These are phyloP conservation scores for Halcyon senegalensis DNA, from an alignment of 2,113 vertebrate species.

Conservation along the genomic window DNA sequence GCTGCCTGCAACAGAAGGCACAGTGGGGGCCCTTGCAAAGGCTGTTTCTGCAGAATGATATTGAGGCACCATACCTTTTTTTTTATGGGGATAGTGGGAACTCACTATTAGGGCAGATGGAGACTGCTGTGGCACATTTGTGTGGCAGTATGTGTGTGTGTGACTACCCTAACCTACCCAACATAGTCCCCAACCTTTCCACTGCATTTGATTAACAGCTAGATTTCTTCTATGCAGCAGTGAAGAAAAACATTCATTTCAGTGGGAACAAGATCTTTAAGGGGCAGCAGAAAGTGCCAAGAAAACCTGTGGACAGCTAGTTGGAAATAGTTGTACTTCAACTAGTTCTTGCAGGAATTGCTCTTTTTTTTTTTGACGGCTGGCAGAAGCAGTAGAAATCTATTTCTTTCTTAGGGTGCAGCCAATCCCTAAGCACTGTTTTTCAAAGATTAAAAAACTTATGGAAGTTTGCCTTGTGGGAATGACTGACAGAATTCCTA, in stretches of 20 bases:
- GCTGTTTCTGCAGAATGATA: not conserved
- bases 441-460: not conserved
- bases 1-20: rapidly evolving
- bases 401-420: not conserved
- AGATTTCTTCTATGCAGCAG: not conserved
- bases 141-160: not conserved
- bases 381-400: not conserved
- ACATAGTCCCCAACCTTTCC: not conserved
- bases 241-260: not conserved
- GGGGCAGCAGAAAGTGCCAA: constrained; percentile 9
- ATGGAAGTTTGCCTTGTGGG: not conserved
- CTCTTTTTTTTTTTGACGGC: not conserved
- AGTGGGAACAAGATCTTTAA: not conserved
- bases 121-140: not conserved
- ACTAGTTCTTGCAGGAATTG: not conserved
- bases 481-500: not conserved
- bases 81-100: not conserved
- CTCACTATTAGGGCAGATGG: not conserved
- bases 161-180: not conserved
- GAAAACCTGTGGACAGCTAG: constrained; percentile 38
- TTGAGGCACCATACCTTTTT: not conserved
- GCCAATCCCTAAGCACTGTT: not conserved
- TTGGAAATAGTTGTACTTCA: constrained; percentile 40
- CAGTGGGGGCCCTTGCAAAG: not conserved
- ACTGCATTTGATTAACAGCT: not conserved